These are phyloP conservation scores for Ephialtes manifestator DNA, from an alignment of 2,888 invertebrate species.

Conservation along the genomic window DNA sequence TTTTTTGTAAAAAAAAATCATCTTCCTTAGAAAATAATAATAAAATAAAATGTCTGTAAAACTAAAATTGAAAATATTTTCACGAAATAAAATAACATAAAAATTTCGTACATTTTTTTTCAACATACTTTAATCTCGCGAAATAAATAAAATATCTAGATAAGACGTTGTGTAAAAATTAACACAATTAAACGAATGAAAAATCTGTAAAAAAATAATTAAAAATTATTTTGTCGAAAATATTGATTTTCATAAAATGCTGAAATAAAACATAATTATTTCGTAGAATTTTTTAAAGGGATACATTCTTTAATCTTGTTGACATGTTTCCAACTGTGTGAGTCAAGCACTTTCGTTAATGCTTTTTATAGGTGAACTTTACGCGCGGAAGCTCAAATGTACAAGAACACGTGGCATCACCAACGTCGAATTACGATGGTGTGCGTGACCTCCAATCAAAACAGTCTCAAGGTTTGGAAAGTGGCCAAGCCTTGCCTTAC, in stretches of 20 bases:
- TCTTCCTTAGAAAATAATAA: too few relatives aligned
- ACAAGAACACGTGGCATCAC: slow-evolving; percentile 31
- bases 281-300: not conserved
- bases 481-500: slow-evolving; percentile 70
- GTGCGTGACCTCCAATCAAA: slow-evolving; percentile 74
- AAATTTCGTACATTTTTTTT: too few relatives aligned
- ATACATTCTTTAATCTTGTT: not conserved
- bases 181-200: slow-evolving; percentile 3
- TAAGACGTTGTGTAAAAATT: too few relatives aligned
- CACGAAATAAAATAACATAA: too few relatives aligned
- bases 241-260: not conserved
- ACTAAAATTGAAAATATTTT: too few relatives aligned
- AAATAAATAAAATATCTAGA: too few relatives aligned
- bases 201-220: slow-evolving; percentile 15
- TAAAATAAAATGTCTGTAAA: too few relatives aligned
- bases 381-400: slow-evolving; percentile 11
- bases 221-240: not conserved
- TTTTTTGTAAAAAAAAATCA: not conserved
- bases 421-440: slow-evolving; percentile 7
- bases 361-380: slow-evolving; percentile 3
- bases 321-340: not conserved
- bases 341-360: slow-evolving; percentile 4
- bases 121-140: too few relatives aligned
- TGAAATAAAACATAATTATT: not conserved
- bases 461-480: slow-evolving; percentile 71